Base-by-base conservation (phyloP, 2,888 invertebrate genomes). In the Entomobrya proxima region DNA sequence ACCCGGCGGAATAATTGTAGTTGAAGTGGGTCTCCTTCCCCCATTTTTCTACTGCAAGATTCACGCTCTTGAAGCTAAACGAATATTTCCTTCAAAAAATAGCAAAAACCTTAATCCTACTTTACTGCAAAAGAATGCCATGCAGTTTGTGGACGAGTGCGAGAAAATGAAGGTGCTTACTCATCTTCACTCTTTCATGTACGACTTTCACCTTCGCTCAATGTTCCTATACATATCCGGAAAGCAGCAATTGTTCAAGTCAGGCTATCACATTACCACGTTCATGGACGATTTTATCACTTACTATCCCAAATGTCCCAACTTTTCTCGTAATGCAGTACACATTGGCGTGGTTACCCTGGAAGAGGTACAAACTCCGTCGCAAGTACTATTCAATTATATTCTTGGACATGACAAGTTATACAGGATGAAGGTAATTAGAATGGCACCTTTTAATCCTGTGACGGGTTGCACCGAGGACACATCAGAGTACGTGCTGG, bases 101-200 rank as follows among this genome's bases (percentile, higher is more conserved):
- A 55, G 7, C n/a, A 74, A 37, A 11, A 55, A 74, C 7, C 18
- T 21, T 1, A 61, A 52, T n/a, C 21, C 44, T 9, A 44, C 55
- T 6, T 11, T 21, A 7, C 30, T 30, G 24, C 37, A 72, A 50
- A 91, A 94, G 94, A 94, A 94, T 90, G 93, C 93, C 81, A 91
- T 94, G 86, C 94, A 93, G 89, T 95, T 95, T 91, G 91, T 95
- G 90, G 94, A 94, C 90, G 94, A 94, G 91, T 94, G 94, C 90
- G 95, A 95, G 91, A 94, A 94, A 91, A 94, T 95, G 86, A 95
- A 95, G 91, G 93, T 94, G 86, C 92, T 94, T 86, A 95, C 95
- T 93, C 95, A 95, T 91, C 92, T 95, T 78, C 95, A 96, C 92
- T 95, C 95, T 3, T 96, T 95, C 91, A 94, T 95, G 0, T 95